Base-by-base conservation (phyloP, 2,888 invertebrate genomes). In the Oscheius myriophilus region DNA sequence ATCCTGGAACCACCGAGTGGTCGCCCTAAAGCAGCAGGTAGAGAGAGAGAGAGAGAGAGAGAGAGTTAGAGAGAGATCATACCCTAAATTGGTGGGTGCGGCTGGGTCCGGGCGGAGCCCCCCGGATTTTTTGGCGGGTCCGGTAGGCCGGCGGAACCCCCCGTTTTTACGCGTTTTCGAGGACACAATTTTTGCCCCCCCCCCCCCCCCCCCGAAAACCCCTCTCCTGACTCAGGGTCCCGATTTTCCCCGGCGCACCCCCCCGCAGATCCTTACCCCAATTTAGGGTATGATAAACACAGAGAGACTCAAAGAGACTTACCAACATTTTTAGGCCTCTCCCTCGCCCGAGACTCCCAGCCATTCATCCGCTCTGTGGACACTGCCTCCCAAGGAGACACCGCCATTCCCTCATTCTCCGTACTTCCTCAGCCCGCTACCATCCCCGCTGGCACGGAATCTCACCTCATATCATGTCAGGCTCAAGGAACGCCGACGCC, bases 401-500 rank as follows among this genome's bases (percentile, higher is more conserved):
- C 25, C n/a, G 61, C 33, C 14, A 25, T 21, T 49, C 61, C 61
- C 6, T n/a, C 14, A 7, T 61, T 61, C 33, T 61, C 61, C 87
- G 90, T 89, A 69, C 91, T 92, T 72, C 95, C 95, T 16, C 90
- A 91, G 87, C 95, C 96, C 89, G 89, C 92, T 74, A 95, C 95
- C 14, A 92, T 94, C 73, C 89, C 95, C 81, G 95, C 95, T 87
- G 95, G 95, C 63, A 93, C 93, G 88, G 95, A 95, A 89, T 94
- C 46, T 39, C 65, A 93, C 65, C 92, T 93, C 65, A 90, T 96
- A 82, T 91, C 90, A 70, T 96, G 96, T 88, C 91, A 93, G 80
- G 95, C 94, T 39, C 91, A 92, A 65, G 96, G 96, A 59, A 94
- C 95, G 21, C 96, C 96, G 25, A 91, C 91, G 79, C 96, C 96